Evolutionary conservation across 2,797 vertebrate species (phyloP).

Genomic region (Oreochromis grahami): DNA sequence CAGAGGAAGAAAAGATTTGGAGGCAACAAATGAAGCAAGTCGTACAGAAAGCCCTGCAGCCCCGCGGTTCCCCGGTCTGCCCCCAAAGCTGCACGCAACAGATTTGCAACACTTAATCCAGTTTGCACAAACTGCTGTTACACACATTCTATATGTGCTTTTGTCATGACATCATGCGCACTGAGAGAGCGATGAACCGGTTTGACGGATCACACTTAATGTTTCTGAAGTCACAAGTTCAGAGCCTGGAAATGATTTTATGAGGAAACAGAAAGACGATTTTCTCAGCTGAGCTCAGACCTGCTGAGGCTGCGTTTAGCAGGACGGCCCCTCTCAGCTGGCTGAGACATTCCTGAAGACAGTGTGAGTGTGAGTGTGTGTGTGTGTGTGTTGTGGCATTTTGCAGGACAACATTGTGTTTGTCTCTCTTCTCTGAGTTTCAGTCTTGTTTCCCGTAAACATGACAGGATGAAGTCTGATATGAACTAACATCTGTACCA

Average conservation of each 20-base stretch:
- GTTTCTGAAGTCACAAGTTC: neutral
- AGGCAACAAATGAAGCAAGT: neutral
- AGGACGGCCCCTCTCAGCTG: slow-evolving; percentile 7
- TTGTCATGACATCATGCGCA: neutral
- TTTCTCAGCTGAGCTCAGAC: neutral
- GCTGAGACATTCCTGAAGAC: slow-evolving; percentile 37
- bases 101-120: neutral
- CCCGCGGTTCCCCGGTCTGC: accelerated
- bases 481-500: accelerated
- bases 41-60: neutral
- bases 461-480: neutral
- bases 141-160: neutral
- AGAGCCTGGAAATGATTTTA: neutral
- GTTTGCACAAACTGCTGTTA: neutral
- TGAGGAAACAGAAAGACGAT: neutral
- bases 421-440: neutral
- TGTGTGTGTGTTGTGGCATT: neutral
- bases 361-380: neutral
- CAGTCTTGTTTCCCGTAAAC: neutral
- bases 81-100: neutral
- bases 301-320: slow-evolving; percentile 12
- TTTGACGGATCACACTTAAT: neutral
- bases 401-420: neutral
- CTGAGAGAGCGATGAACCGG: neutral
- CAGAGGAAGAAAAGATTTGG: neutral